A percentile compares a stretch with the other conserved stretches of the same genome.
Conservation (phyloP, 2,888 invertebrate genomes). For the Sympetrum striolatum region DNA sequence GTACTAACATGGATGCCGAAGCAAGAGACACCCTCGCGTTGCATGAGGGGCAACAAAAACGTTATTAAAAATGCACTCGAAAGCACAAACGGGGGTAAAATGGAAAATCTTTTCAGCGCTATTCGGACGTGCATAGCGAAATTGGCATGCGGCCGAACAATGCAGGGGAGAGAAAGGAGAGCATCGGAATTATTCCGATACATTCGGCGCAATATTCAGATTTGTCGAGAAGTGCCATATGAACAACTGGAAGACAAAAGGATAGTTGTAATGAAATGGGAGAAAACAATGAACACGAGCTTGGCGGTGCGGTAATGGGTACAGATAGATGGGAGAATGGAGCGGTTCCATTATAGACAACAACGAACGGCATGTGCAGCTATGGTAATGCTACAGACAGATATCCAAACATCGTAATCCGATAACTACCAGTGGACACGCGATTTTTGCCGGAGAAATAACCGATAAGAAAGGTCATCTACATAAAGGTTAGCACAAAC, state of each 20-base stretch:
- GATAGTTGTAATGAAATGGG: neutral
- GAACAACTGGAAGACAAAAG: neutral
- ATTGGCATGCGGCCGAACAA: slow-evolving; percentile 34
- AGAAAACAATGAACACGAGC: too few species aligned
- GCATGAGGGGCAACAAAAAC: neutral
- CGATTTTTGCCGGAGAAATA: too few species aligned
- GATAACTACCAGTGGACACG: too few species aligned
- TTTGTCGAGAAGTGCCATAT: neutral
- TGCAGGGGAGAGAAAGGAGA: neutral
- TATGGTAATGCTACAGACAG: neutral
- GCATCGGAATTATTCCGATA: slow-evolving; percentile 24
- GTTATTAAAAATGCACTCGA: neutral
- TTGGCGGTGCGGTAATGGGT: neutral
- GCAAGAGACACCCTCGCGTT: neutral
- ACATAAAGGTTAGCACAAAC: too few species aligned
- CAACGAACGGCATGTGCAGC: neutral
- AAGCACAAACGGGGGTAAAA: slow-evolving; percentile 1
- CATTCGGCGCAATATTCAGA: slow-evolving; percentile 29
- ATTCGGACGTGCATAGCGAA: slow-evolving; percentile 6
- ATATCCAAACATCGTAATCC: too few species aligned
- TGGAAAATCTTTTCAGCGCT: slow-evolving; percentile 4
- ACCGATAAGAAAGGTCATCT: too few species aligned
- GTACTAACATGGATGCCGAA: neutral
- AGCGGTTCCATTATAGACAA: neutral
- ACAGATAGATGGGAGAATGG: neutral